Evolutionary conservation across 2,797 vertebrate species (phyloP).

Genomic region (Falco columbarius): DNA sequence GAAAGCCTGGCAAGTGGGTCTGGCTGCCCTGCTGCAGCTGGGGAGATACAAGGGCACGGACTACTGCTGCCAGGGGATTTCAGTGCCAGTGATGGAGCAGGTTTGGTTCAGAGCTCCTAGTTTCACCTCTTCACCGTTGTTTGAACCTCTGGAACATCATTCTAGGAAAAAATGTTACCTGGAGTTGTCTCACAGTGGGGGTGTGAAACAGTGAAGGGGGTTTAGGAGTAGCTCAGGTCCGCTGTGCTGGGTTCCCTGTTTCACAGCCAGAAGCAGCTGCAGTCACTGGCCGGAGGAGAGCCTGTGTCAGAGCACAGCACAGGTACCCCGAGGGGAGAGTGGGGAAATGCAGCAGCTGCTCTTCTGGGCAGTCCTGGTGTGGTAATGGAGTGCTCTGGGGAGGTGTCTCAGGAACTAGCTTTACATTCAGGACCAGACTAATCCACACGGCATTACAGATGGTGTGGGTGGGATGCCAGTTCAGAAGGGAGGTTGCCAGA

Average conservation of each 20-base stretch:
- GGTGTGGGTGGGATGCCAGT: neutral
- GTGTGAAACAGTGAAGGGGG: neutral
- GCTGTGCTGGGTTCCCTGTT: neutral
- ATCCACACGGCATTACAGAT: fast-evolving
- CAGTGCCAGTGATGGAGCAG: neutral
- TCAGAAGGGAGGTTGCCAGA: neutral
- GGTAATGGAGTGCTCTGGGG: neutral
- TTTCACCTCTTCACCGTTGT: neutral
- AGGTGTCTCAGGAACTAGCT: neutral
- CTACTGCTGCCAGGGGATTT: neutral
- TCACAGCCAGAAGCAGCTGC: neutral
- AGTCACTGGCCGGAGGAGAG: neutral
- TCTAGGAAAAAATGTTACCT: neutral
- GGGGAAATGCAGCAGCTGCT: neutral
- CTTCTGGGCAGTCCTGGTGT: neutral
- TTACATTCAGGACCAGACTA: neutral
- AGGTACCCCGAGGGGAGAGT: fast-evolving
- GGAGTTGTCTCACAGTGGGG: neutral
- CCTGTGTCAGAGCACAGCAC: neutral
- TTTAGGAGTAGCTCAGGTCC: neutral
- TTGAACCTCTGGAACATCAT: neutral
- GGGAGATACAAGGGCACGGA: neutral
- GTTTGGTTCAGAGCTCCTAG: neutral
- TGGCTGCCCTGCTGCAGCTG: neutral
- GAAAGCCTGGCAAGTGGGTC: neutral